Percentiles rank a stretch among this genome's conserved stretches.
These are phyloP conservation scores for Heliconius eleuchia DNA, from an alignment of 1,140 invertebrate genomes.

Conservation along the genomic window DNA sequence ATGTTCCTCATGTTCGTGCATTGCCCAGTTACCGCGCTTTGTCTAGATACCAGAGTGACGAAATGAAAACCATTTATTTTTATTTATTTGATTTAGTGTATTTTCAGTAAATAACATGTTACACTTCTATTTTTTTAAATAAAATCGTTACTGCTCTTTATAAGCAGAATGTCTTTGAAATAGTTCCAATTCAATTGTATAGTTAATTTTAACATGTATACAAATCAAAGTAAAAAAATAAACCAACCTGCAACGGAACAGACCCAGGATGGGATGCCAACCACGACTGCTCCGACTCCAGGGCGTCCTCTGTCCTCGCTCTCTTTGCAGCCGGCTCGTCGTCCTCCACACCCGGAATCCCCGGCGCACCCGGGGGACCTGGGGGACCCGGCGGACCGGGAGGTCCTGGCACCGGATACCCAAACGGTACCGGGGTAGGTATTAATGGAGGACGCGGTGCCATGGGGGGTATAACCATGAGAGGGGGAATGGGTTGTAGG, in stretches of 20 bases:
- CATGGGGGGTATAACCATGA: constrained; percentile 69
- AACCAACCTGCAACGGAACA: constrained; percentile 53
- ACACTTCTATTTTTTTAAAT: too few species aligned
- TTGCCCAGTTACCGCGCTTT: too few species aligned
- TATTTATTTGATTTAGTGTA: too few species aligned
- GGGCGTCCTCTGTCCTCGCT: constrained; percentile 93
- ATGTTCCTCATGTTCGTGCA: too few species aligned
- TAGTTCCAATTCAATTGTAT: too few species aligned
- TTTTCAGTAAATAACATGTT: too few species aligned
- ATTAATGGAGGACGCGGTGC: constrained; percentile 76
- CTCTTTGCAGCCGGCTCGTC: constrained; percentile 95
- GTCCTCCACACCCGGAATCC: constrained; percentile 84
- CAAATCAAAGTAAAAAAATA: background rate
- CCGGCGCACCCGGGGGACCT: constrained; percentile 90
- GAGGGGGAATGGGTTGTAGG: constrained; percentile 56
- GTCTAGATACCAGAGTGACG: too few species aligned
- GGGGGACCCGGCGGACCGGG: constrained; percentile 77
- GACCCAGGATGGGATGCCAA: constrained; percentile 81
- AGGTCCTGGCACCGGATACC: constrained; percentile 78
- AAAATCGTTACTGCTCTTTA: too few species aligned
- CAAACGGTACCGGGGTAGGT: constrained; percentile 66
- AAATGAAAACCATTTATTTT: too few species aligned
- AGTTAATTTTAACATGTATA: background rate
- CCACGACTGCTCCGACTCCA: constrained; percentile 94
- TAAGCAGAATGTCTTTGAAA: too few species aligned